phyloP scores from a whole-genome alignment of 2,888 invertebrate genomes.

The Aquatica leii region DNA sequence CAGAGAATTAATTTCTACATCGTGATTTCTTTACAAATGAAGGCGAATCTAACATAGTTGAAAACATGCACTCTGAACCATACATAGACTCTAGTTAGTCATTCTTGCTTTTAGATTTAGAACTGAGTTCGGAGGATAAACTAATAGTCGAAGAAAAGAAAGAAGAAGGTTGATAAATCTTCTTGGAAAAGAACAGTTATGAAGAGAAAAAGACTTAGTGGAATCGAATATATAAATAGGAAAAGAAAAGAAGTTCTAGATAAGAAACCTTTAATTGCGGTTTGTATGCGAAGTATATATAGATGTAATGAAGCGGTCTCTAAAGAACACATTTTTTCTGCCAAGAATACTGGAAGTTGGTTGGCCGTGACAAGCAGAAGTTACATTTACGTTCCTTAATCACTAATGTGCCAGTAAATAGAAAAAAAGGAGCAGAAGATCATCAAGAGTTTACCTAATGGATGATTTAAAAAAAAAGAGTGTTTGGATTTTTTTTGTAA shows the following conservation, averaged over 20 bases:
- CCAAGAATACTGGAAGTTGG: too few relatives aligned
- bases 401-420: constrained; percentile 15
- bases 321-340: constrained; percentile 15
- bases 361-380: too few relatives aligned
- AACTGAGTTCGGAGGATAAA: neutral
- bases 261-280: too few relatives aligned
- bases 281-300: too few relatives aligned
- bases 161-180: neutral
- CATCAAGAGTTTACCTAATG: constrained; percentile 2
- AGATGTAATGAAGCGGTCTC: constrained; percentile 15
- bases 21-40: too few relatives aligned
- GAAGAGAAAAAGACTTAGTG: neutral
- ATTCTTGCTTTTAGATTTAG: neutral
- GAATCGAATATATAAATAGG: neutral
- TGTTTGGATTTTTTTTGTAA: constrained; percentile 17
- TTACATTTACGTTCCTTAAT: constrained; percentile 17
- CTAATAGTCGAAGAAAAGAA: neutral
- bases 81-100: neutral
- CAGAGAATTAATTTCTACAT: neutral
- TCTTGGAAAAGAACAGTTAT: neutral
- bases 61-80: neutral
- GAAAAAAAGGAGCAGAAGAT: neutral
- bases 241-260: neutral
- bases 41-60: too few relatives aligned
- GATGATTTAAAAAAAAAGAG: constrained; percentile 1